These are phyloP conservation scores for Nematostella vectensis DNA, from an alignment of 92 coral and sea anemone genomes.

Conservation along the genomic window DNA sequence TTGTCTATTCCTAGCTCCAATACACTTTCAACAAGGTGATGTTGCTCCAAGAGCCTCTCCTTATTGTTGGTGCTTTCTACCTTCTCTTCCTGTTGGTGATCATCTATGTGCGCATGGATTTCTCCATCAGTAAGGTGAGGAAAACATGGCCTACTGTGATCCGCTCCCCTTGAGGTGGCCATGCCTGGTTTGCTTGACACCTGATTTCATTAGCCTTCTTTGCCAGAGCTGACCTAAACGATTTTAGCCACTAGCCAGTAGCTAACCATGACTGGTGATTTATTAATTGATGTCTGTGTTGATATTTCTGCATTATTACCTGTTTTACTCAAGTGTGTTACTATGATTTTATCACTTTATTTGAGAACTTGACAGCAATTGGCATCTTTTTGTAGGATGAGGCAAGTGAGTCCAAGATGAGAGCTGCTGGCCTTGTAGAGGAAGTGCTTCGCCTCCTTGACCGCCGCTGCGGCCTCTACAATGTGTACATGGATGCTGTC, in stretches of 20 bases:
- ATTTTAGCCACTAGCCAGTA: neutral
- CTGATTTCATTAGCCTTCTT: neutral
- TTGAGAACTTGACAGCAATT: no score
- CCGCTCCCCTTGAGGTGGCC: neutral
- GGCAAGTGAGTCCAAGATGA: slow-evolving; percentile 89
- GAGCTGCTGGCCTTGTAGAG: slow-evolving; percentile 94
- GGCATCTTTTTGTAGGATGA: no score
- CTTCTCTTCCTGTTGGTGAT: slow-evolving; percentile 78
- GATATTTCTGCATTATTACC: no score
- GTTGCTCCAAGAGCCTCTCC: slow-evolving; percentile 90
- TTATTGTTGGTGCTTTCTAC: slow-evolving; percentile 93
- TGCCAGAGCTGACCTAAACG: neutral
- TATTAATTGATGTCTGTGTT: no score
- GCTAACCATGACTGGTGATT: no score
- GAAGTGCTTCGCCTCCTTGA: slow-evolving; percentile 82
- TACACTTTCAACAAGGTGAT: slow-evolving; percentile 85
- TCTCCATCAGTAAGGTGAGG: slow-evolving; percentile 93
- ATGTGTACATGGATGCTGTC: slow-evolving; percentile 84
- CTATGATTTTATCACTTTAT: no score
- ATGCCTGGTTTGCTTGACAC: no score
- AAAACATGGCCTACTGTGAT: neutral
- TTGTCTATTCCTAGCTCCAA: slow-evolving; percentile 54
- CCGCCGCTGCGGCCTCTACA: slow-evolving; percentile 90
- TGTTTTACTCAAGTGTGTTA: no score
- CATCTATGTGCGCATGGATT: slow-evolving; percentile 90